Evolutionary conservation across 2,113 vertebrate genomes (phyloP).

Genomic region (Cephalopterus ornatus): DNA sequence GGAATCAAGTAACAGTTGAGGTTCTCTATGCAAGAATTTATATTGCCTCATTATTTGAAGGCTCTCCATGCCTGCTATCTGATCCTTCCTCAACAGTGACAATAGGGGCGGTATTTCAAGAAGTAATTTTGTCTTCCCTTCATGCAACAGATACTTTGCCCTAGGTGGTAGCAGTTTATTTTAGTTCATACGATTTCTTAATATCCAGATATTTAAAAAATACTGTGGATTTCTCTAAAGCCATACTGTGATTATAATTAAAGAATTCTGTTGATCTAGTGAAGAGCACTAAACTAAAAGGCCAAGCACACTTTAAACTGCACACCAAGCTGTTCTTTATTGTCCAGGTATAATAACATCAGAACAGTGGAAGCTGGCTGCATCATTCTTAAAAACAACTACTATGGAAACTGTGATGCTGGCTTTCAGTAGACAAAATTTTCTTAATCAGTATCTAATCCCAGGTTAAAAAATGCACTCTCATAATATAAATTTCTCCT

Average conservation of each 20-base stretch:
- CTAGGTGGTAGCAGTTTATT: not conserved
- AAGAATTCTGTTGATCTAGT: not conserved
- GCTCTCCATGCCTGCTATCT: not conserved
- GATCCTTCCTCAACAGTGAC: not conserved
- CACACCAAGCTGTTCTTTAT: not conserved
- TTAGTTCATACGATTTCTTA: not conserved
- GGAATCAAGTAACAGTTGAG: constrained; percentile 57
- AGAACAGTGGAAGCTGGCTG: not conserved
- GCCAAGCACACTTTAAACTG: not conserved
- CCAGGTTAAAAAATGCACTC: not conserved
- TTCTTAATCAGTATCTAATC: not conserved
- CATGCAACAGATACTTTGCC: not conserved
- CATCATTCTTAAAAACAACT: not conserved
- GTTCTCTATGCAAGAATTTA: constrained; percentile 43
- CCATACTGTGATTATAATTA: not conserved
- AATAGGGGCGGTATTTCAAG: not conserved
- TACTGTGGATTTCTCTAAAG: not conserved
- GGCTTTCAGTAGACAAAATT: not conserved
- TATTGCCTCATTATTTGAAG: constrained; percentile 48
- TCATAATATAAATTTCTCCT: not conserved
- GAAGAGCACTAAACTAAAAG: not conserved
- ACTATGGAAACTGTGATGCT: too few species aligned
- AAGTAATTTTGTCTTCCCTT: constrained; percentile 37
- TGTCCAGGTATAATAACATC: not conserved
- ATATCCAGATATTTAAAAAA: not conserved